phyloP scores from a whole-genome alignment of 2,113 vertebrate genomes.

The Hippolais icterina region DNA sequence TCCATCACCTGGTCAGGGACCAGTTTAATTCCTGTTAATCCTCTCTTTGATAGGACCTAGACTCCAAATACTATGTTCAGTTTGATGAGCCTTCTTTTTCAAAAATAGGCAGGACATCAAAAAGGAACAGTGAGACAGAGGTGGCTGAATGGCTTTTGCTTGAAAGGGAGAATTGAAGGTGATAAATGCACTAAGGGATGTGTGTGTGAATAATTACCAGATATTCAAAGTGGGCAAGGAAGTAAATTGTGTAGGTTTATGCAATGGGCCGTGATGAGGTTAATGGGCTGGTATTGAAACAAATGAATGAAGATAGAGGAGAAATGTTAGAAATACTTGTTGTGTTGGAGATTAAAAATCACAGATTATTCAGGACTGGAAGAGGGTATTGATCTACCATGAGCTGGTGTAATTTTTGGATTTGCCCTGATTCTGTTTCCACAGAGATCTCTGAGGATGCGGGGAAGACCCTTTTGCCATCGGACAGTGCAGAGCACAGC shows the following conservation, averaged over 20 bases:
- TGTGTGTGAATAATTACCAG: background rate
- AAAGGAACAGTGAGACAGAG: background rate
- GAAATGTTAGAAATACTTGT: background rate
- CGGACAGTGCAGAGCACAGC: slow-evolving; percentile 75
- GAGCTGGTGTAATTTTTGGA: background rate
- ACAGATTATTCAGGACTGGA: background rate
- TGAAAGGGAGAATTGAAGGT: slow-evolving; percentile 27
- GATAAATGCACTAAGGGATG: background rate
- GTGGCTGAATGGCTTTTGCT: background rate
- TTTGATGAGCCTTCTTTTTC: background rate
- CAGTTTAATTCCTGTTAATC: background rate
- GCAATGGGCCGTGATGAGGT: background rate
- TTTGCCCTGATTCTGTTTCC: background rate
- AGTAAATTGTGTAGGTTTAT: slow-evolving; percentile 29
- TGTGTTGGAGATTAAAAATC: background rate
- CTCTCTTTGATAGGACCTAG: background rate
- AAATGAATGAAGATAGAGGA: background rate
- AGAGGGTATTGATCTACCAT: background rate
- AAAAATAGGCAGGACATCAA: background rate
- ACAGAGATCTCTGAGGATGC: slow-evolving; percentile 85
- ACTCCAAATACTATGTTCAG: background rate
- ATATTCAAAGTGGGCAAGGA: background rate
- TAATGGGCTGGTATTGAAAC: slow-evolving; percentile 5
- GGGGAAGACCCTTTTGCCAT: slow-evolving; percentile 81
- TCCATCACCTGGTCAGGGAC: background rate